Base-by-base conservation (phyloP, 1,140 invertebrate genomes). In the Drosophila ambigua region DNA sequence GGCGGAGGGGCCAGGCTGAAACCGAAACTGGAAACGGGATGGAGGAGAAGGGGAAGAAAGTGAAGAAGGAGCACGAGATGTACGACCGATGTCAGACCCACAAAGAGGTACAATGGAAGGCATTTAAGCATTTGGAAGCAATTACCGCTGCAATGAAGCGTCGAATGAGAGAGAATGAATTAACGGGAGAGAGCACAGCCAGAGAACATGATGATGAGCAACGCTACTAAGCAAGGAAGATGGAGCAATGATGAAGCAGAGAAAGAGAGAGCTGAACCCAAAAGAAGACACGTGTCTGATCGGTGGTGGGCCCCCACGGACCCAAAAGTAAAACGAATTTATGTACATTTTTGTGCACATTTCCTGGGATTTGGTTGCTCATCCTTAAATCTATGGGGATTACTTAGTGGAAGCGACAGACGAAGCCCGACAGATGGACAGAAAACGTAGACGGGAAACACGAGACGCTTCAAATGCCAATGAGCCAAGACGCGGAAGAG, bases 111-210 rank as follows among this genome's bases (percentile, higher is more conserved):
- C 83, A 88, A 88, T 88, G 83, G 65, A 72, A 88, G 31, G 83
- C 83, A 81, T 88, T 88, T 88, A 88, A 88, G 84, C 83, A 88
- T 88, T 88, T 88, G 84, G 83, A 83, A 88, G 83, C 83, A 88
- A 88, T 88, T 88, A 88, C 83, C 83, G 68, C 83, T 79, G 83
- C 83, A 88, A 79, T 88, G 83, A 83, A 77, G 83, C 83, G 77
- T 88, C 75, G 78, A 82, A 85, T 85, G 81, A 85, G 78, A 79
- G 78, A 66, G 65, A 87, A 87, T 80, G 73, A 46, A 53, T 60
- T 11, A 35, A 35, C 31, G 52, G 52, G 20, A 20, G 65, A 57
- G 44, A 62, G 63, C 62, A 52, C 58, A 51, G 20, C 54, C 28
- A 8, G 31, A 55, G 45, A 20, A 2, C 1, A 71, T 57, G 58